These are phyloP conservation scores for Onchidella celtica DNA, from an alignment of 2,888 invertebrate genomes.

Conservation along the genomic window DNA sequence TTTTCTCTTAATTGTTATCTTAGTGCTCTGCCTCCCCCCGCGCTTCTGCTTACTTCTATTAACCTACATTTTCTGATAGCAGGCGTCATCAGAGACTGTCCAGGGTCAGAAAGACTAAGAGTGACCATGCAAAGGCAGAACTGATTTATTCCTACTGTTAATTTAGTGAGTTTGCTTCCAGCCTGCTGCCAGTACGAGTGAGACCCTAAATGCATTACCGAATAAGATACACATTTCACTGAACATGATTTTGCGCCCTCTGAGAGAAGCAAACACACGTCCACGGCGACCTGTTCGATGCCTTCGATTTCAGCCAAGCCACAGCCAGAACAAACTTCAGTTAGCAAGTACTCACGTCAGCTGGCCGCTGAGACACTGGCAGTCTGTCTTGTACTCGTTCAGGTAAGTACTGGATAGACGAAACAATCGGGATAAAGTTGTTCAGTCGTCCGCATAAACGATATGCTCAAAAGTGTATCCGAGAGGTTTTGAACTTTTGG, in stretches of 20 bases:
- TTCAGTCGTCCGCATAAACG: neutral
- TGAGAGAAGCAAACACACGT: neutral
- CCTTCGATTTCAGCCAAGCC: slow-evolving; percentile 6
- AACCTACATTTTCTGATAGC: neutral
- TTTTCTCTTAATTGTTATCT: too few relatives aligned
- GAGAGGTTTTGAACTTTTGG: neutral
- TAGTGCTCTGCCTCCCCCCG: too few relatives aligned
- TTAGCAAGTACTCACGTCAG: neutral
- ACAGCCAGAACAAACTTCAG: slow-evolving; percentile 12
- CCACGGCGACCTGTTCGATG: neutral
- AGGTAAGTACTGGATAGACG: neutral
- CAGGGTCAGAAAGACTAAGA: neutral
- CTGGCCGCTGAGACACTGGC: neutral
- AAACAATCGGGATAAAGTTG: neutral
- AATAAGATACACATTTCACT: slow-evolving; percentile 2
- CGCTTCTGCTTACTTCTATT: too few relatives aligned
- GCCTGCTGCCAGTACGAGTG: neutral
- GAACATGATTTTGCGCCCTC: neutral
- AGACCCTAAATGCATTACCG: neutral
- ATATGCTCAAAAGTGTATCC: neutral
- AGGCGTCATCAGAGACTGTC: neutral
- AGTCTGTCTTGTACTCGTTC: neutral
- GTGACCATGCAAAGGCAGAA: neutral
- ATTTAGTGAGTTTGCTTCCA: neutral
- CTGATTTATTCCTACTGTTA: neutral